Evolutionary conservation across 2,797 vertebrate genomes (phyloP), one percentile per base, ranked within the genome.

Genomic region (Chloroceryle inda): DNA sequence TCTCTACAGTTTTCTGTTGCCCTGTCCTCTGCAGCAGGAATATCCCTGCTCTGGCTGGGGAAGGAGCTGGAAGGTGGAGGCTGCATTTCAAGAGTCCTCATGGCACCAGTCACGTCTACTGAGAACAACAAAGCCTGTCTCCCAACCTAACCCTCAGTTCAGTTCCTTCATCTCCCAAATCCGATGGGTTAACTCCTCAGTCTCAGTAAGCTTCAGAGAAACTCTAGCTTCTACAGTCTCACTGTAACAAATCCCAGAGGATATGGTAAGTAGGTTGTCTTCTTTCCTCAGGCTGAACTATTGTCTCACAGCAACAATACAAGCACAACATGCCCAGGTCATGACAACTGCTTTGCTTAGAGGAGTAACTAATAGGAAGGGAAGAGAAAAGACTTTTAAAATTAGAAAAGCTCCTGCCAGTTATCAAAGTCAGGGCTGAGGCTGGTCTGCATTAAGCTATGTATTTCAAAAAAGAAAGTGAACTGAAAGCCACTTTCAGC

Each of bases 261-360:
- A 56, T 19, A 47, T 1, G 9, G n/a, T 80, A 94, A 93, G 64
- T 89, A 93, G 91, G 92, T 87, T 91, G 64, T 45, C 81, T 58
- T 91, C 69, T 61, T 86, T 66, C 94, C 75, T 66, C 26, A 66
- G 87, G 91, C 78, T 77, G n/a, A 82, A 61, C 52, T 92, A 42
- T 90, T 88, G 73, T 94, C 85, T 95, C 88, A 77, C 44, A 19
- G 85, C 77, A 96, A 63, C 69, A 86, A 56, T 35, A 62, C 29
- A 73, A 53, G 42, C 49, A 59, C 47, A 92, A 85, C 47, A 68
- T 35, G 29, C 35, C 45, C 38, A 85, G 62, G 49, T 89, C 92
- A 64, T 0, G 0, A 26, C 83, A 91, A 68, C 75, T 87, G 74
- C 87, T 89, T 67, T 92, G 84, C 72, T 85, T 50, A 47, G 27